Evolutionary conservation across 2,797 vertebrate species (phyloP).

Genomic region (Tragelaphus oryx): DNA sequence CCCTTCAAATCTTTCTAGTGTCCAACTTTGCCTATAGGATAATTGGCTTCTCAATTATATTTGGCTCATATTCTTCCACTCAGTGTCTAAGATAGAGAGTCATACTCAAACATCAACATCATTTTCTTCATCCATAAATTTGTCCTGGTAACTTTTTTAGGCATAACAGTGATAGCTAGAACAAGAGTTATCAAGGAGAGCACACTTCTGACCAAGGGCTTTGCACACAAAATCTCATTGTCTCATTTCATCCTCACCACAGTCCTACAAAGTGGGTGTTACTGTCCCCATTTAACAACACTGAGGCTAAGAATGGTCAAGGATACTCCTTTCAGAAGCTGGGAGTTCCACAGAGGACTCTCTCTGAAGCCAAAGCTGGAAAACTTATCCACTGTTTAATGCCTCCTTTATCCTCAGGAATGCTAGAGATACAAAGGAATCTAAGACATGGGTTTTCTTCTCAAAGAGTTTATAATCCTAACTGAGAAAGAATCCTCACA

Average conservation of each 20-base stretch:
- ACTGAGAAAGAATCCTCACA: conserved; percentile 4
- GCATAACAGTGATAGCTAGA: neutral
- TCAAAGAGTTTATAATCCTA: conserved; percentile 16
- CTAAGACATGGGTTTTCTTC: neutral
- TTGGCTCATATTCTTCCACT: neutral
- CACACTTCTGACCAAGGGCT: neutral
- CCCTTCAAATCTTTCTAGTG: neutral
- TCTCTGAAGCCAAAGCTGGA: neutral
- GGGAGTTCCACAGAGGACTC: neutral
- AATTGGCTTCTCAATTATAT: neutral
- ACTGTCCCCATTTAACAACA: neutral
- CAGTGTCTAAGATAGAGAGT: neutral
- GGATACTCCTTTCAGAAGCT: neutral
- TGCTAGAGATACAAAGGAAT: neutral
- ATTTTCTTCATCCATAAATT: neutral
- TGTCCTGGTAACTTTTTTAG: neutral
- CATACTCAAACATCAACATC: neutral
- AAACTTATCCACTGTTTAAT: neutral
- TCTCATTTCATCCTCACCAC: neutral
- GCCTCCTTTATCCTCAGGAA: neutral
- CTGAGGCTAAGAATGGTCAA: neutral
- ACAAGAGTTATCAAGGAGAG: neutral
- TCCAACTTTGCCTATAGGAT: neutral
- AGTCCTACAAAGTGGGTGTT: neutral
- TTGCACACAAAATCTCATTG: neutral